Conservation (phyloP, 2,113 vertebrate genomes). For the Orycteropus afer region DNA sequence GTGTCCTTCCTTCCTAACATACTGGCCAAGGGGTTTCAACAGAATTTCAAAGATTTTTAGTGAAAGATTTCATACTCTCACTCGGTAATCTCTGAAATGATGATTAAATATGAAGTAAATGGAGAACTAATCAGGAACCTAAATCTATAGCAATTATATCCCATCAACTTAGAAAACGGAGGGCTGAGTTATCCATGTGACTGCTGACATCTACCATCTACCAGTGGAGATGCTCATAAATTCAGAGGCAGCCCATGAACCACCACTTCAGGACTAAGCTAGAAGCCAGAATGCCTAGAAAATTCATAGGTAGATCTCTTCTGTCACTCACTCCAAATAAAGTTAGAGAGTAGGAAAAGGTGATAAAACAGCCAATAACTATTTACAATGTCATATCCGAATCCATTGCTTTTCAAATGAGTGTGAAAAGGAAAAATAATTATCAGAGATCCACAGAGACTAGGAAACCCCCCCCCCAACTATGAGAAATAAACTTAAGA, state of each 20-base stretch:
- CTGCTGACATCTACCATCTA: not conserved
- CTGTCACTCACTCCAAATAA: not conserved
- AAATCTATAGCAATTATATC: not conserved
- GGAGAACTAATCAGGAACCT: not conserved
- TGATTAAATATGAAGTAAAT: not conserved
- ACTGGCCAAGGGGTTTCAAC: not conserved
- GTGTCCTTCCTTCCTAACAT: not conserved
- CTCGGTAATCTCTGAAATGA: not conserved
- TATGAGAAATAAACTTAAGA: constrained; percentile 27
- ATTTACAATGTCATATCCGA: not conserved
- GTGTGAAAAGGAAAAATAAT: constrained; percentile 1
- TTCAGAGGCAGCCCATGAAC: not conserved
- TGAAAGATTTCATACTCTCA: constrained; percentile 12
- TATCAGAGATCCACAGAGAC: not conserved
- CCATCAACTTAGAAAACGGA: not conserved
- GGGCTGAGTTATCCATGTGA: not conserved
- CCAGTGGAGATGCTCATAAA: not conserved
- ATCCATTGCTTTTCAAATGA: not conserved
- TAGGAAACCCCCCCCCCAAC: not conserved
- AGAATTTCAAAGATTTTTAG: not conserved
- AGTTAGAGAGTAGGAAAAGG: not conserved
- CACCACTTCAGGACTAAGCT: not conserved
- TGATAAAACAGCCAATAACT: not conserved
- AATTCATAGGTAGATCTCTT: not conserved
- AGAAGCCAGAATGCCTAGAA: not conserved